Percentiles rank a stretch among this genome's conserved stretches.
phyloP scores from a whole-genome alignment of 2,797 vertebrate genomes.

The Glossophaga mutica region DNA sequence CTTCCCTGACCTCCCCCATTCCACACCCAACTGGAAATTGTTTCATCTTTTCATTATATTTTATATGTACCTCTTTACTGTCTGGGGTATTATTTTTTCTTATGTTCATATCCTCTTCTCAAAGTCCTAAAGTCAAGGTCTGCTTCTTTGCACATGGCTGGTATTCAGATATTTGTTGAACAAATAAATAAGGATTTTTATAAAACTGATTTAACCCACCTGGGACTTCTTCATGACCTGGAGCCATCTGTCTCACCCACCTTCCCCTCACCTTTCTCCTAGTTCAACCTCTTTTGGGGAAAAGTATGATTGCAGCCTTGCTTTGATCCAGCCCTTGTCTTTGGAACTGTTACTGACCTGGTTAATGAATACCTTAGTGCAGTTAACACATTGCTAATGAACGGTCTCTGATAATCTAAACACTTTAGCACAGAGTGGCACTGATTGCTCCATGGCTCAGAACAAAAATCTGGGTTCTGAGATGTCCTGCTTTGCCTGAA shows the following conservation, averaged over 20 bases:
- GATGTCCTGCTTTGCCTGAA: conserved; percentile 54
- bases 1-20: not conserved
- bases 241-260: not conserved
- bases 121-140: not conserved
- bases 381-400: not conserved
- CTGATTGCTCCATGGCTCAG: conserved; percentile 34
- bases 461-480: conserved; percentile 52
- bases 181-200: not conserved
- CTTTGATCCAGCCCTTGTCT: not conserved
- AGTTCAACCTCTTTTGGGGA: not conserved
- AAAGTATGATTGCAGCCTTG: not conserved
- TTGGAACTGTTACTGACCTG: not conserved
- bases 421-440: conserved; percentile 7
- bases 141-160: not conserved
- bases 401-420: conserved; percentile 40
- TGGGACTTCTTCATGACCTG: not conserved
- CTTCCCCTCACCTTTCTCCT: conserved; percentile 15
- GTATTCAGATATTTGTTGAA: not conserved
- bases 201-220: not conserved
- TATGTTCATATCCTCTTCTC: not conserved
- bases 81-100: not conserved
- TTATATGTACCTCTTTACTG: not conserved
- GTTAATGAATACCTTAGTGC: not conserved
- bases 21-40: not conserved
- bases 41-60: not conserved